Conservation (phyloP, 2,797 vertebrate genomes). For the Takifugu rubripes region DNA sequence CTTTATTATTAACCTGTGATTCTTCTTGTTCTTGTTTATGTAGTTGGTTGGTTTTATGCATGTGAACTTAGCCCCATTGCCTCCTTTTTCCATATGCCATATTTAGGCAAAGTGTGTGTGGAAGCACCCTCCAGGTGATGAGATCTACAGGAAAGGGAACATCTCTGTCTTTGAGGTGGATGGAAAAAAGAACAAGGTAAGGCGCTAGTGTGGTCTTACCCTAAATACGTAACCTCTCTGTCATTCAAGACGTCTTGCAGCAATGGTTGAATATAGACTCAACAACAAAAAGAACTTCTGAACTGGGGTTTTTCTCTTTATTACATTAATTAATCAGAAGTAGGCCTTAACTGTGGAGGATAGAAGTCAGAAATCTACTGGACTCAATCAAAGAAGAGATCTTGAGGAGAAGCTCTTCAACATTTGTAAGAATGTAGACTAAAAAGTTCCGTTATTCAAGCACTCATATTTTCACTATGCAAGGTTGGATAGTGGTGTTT, state of each 20-base stretch:
- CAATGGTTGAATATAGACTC: not conserved
- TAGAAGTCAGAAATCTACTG: too few species aligned
- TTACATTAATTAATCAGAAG: too few species aligned
- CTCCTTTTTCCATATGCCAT: constrained; percentile 9
- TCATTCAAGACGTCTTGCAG: not conserved
- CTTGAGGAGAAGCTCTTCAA: too few species aligned
- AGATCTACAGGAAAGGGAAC: constrained; percentile 92
- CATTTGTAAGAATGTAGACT: too few species aligned
- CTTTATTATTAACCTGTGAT: too few species aligned
- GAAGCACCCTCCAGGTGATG: constrained; percentile 94
- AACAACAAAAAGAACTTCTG: not conserved
- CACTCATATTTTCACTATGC: too few species aligned
- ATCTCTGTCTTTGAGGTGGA: constrained; percentile 98
- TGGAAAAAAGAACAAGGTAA: constrained; percentile 95
- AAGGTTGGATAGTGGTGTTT: too few species aligned
- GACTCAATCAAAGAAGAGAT: too few species aligned
- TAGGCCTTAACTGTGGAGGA: too few species aligned
- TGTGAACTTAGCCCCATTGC: not conserved
- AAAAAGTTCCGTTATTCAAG: too few species aligned
- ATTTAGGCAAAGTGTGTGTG: constrained; percentile 92
- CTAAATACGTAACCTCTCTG: not conserved
- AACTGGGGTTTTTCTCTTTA: too few species aligned
- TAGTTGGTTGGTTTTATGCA: not conserved
- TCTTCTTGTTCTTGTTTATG: too few species aligned
- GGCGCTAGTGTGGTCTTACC: not conserved